Conservation (phyloP, 1,140 invertebrate genomes). For the Tribolium madens region DNA sequence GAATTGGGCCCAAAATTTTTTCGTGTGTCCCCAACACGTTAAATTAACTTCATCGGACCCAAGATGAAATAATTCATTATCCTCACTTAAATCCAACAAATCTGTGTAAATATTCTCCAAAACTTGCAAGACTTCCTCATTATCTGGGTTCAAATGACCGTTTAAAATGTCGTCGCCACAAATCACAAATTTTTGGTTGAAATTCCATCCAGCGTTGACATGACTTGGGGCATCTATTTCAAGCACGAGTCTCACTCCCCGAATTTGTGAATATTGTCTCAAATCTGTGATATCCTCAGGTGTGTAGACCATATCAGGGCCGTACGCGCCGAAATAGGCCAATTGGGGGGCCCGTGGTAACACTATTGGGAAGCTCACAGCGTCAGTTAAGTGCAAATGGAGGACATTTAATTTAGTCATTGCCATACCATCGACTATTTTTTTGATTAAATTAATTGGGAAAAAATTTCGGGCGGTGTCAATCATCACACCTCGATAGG, state of each 20-base stretch:
- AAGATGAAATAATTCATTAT: constrained; percentile 79
- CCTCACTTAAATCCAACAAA: constrained; percentile 72
- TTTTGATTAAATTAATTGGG: constrained; percentile 73
- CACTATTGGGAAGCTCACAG: constrained; percentile 83
- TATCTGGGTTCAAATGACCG: constrained; percentile 79
- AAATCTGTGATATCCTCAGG: constrained; percentile 74
- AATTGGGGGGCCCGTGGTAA: constrained; percentile 76
- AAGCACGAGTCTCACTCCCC: constrained; percentile 77
- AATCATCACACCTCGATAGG: constrained; percentile 78
- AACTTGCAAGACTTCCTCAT: constrained; percentile 76
- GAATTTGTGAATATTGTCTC: constrained; percentile 72
- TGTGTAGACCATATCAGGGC: constrained; percentile 75
- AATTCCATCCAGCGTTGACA: constrained; percentile 82
- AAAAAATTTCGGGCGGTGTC: constrained; percentile 84
- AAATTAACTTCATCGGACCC: constrained; percentile 86
- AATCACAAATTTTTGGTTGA: constrained; percentile 71
- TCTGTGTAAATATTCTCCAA: constrained; percentile 75
- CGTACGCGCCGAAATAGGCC: constrained; percentile 80
- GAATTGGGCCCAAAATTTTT: constrained; percentile 78
- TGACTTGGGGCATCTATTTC: constrained; percentile 87
- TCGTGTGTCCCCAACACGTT: constrained; percentile 73
- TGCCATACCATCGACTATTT: constrained; percentile 81
- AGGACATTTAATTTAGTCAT: constrained; percentile 84
- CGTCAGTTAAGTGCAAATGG: constrained; percentile 87
- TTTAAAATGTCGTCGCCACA: constrained; percentile 69